These are phyloP conservation scores for Polyodon spathula DNA, from an alignment of 2,113 vertebrate genomes.

Conservation along the genomic window DNA sequence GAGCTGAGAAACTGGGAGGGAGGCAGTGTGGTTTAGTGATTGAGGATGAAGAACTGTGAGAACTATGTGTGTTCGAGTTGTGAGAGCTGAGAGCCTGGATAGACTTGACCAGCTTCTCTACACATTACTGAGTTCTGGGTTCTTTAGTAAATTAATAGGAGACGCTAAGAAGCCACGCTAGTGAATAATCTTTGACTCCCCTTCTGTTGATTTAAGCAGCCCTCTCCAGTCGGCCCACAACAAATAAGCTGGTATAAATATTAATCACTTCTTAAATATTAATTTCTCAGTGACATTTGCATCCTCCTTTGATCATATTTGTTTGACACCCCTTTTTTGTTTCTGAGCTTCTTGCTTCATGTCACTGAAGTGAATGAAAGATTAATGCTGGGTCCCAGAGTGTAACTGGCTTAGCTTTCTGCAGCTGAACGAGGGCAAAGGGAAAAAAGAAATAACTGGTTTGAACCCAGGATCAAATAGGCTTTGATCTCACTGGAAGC, in stretches of 20 bases:
- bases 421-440: background rate
- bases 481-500: constrained; percentile 7
- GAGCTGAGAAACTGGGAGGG: too few relatives aligned
- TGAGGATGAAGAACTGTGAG: too few relatives aligned
- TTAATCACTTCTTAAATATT: constrained; percentile 36
- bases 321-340: constrained; percentile 27
- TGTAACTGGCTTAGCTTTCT: background rate
- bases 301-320: constrained; percentile 36
- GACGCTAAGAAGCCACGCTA: too few relatives aligned
- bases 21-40: too few relatives aligned
- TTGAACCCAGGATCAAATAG: background rate
- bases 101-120: too few relatives aligned
- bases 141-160: too few relatives aligned
- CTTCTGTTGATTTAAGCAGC: constrained; percentile 14
- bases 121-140: too few relatives aligned
- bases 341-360: constrained; percentile 20
- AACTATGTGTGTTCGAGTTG: too few relatives aligned
- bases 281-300: constrained; percentile 34
- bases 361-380: constrained; percentile 29
- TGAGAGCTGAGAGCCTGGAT: too few relatives aligned
- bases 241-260: constrained; percentile 33
- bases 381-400: constrained; percentile 33
- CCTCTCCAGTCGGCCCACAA: constrained; percentile 15
- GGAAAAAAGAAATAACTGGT: background rate
- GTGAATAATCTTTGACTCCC: constrained; percentile 5